These are phyloP conservation scores for Labroides dimidiatus DNA, from an alignment of 2,797 vertebrate genomes.

Conservation along the genomic window DNA sequence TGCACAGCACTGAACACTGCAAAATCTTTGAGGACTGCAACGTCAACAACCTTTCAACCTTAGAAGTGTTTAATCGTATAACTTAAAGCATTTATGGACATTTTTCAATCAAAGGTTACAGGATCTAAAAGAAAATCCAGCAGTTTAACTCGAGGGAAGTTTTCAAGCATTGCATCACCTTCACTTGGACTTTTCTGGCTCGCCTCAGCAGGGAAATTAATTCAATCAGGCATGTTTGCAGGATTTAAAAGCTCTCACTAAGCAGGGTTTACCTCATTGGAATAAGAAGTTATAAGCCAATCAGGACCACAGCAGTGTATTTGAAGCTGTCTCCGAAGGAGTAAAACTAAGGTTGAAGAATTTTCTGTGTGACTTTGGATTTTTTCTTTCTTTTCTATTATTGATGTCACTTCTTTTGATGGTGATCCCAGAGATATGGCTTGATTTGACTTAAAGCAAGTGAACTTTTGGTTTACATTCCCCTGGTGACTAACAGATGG, in stretches of 20 bases:
- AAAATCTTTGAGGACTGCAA: conserved; percentile 13
- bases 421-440: not conserved
- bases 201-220: conserved; percentile 7
- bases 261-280: conserved; percentile 2
- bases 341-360: not conserved
- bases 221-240: not conserved
- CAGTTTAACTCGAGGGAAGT: not conserved
- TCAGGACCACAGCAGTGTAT: conserved; percentile 1
- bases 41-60: conserved; percentile 5
- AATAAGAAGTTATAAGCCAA: conserved; percentile 8
- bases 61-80: conserved; percentile 9
- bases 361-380: not conserved
- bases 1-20: conserved; percentile 14
- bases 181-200: not conserved
- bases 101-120: conserved; percentile 1
- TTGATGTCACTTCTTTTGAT: not conserved
- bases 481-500: no score
- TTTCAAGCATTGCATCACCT: conserved; percentile 7
- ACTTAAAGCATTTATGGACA: not conserved
- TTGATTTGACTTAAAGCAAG: not conserved
- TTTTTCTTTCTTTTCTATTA: not conserved
- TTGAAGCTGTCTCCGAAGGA: not conserved
- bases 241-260: conserved; percentile 21
- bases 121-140: conserved; percentile 1
- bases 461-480: not conserved